Evolutionary conservation across 2,888 invertebrate species (phyloP).

Genomic region (Melanophora roralis): DNA sequence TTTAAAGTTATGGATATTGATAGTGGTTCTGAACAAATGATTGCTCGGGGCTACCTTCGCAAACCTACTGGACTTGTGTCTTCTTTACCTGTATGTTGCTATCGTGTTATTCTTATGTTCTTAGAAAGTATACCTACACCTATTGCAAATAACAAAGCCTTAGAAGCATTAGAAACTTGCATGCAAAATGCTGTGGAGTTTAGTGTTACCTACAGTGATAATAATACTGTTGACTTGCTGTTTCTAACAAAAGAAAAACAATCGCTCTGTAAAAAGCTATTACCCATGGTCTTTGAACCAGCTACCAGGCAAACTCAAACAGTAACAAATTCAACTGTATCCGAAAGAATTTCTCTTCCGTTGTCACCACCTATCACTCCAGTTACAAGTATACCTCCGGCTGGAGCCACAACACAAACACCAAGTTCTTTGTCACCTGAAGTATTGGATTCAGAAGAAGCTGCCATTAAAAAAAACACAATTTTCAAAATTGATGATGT

Average conservation of each 20-base stretch:
- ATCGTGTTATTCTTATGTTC: slow-evolving; percentile 62
- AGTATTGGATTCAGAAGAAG: not conserved
- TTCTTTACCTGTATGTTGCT: slow-evolving; percentile 63
- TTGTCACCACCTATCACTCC: slow-evolving; percentile 51
- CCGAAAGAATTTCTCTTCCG: slow-evolving; percentile 19
- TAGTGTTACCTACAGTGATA: slow-evolving; percentile 56
- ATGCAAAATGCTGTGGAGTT: slow-evolving; percentile 60
- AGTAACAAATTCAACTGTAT: not conserved
- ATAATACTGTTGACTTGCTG: slow-evolving; percentile 60
- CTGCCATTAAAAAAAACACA: slow-evolving; percentile 16
- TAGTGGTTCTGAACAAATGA: slow-evolving; percentile 51
- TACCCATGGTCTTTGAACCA: slow-evolving; percentile 66
- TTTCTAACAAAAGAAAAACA: slow-evolving; percentile 60
- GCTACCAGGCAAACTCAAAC: not conserved
- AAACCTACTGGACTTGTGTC: slow-evolving; percentile 64
- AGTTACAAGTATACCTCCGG: not conserved
- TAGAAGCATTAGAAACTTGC: slow-evolving; percentile 59
- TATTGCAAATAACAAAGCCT: slow-evolving; percentile 63
- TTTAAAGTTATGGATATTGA: slow-evolving; percentile 64
- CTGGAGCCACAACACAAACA: not conserved
- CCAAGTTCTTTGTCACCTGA: not conserved
- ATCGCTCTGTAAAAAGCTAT: slow-evolving; percentile 65
- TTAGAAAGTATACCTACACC: slow-evolving; percentile 62
- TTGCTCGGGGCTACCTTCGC: slow-evolving; percentile 41
- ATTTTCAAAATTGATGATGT: slow-evolving; percentile 62